Evolutionary conservation across 2,113 vertebrate species (phyloP).

Genomic region (Conger conger): DNA sequence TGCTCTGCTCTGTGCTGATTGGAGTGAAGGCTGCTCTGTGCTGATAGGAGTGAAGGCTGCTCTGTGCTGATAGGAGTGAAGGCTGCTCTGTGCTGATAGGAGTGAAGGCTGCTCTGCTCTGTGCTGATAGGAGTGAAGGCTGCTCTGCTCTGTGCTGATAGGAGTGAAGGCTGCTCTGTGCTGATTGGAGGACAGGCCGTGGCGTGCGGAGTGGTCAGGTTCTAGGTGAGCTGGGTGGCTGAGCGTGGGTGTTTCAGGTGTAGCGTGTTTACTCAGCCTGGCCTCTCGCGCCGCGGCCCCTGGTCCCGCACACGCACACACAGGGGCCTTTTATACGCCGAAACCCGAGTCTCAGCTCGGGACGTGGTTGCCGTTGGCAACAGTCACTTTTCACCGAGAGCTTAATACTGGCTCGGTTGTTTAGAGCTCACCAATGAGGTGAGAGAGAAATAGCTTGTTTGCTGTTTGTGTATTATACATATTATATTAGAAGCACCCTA

Average conservation of each 20-base stretch:
- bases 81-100: too few species aligned
- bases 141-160: too few species aligned
- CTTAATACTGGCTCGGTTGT: constrained; percentile 63
- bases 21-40: too few species aligned
- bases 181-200: too few species aligned
- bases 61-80: too few species aligned
- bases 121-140: too few species aligned
- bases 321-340: constrained; percentile 73
- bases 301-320: constrained; percentile 67
- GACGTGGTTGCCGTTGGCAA: constrained; percentile 71
- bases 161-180: too few species aligned
- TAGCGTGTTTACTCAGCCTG: constrained; percentile 53
- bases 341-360: constrained; percentile 67
- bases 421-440: constrained; percentile 53
- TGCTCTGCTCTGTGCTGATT: too few species aligned
- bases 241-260: background rate
- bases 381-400: constrained; percentile 65
- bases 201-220: background rate
- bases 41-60: too few species aligned
- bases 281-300: constrained; percentile 69
- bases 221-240: background rate
- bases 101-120: too few species aligned
- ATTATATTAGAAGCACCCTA: too few species aligned
- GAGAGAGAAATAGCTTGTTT: background rate
- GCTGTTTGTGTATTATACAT: too few species aligned